Evolutionary conservation across 2,113 vertebrate species (phyloP).

Genomic region (Prolemur simus): DNA sequence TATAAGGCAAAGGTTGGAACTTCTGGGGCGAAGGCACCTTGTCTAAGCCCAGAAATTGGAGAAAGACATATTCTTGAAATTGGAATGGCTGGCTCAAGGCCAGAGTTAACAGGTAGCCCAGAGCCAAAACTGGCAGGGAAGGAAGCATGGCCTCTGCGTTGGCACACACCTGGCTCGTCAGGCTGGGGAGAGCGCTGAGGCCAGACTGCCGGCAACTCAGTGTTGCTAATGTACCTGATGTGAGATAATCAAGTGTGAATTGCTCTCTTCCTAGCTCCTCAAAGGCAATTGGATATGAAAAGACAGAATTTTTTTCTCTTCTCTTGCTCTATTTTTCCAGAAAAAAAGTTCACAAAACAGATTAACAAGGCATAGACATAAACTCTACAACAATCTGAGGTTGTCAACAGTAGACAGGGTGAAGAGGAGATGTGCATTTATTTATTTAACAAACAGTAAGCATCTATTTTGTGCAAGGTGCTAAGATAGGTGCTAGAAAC

Average conservation of each 20-base stretch:
- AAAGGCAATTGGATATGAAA: conserved; percentile 43
- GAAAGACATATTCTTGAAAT: conserved; percentile 30
- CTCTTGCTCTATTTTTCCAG: background rate
- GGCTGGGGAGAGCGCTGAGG: background rate
- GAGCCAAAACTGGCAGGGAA: background rate
- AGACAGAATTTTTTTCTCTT: background rate
- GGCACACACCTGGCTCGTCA: background rate
- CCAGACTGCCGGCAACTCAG: background rate
- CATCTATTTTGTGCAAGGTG: background rate
- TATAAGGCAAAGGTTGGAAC: conserved; percentile 52
- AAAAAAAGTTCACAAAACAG: background rate
- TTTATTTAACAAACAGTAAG: background rate
- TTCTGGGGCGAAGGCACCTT: conserved; percentile 24
- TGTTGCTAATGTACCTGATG: background rate
- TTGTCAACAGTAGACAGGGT: background rate
- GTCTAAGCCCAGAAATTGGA: conserved; percentile 43
- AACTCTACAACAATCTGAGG: background rate
- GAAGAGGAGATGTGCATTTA: background rate
- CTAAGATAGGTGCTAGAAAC: background rate
- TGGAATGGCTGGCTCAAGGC: background rate
- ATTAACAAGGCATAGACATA: background rate
- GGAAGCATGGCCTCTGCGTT: background rate
- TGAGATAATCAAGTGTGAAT: conserved; percentile 67
- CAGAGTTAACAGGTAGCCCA: conserved; percentile 7
- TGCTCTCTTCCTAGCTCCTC: conserved; percentile 57